A percentile compares a stretch with the other conserved stretches of the same genome.
These are phyloP conservation scores for Xiphophorus hellerii DNA, from an alignment of 2,113 vertebrate species.

Conservation along the genomic window DNA sequence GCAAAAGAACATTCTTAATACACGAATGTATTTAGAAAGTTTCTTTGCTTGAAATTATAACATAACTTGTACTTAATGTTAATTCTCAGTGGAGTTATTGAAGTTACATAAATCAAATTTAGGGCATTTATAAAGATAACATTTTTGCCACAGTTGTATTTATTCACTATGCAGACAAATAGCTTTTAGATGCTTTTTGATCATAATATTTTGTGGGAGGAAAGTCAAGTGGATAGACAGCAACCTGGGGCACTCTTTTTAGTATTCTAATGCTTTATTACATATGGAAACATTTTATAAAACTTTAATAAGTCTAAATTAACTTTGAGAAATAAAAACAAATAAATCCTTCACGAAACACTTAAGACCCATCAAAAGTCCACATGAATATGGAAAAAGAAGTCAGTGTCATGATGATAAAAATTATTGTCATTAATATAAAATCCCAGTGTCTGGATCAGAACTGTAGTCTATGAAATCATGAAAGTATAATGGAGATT, in stretches of 20 bases:
- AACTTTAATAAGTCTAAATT: slow-evolving; percentile 17
- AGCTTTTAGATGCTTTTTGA: slow-evolving; percentile 2
- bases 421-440: slow-evolving; percentile 14
- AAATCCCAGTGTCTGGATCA: neutral
- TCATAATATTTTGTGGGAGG: slow-evolving; percentile 12
- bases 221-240: neutral
- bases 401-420: slow-evolving; percentile 15
- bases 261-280: neutral
- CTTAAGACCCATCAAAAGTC: neutral
- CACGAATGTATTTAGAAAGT: neutral
- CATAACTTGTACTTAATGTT: neutral
- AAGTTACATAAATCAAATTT: slow-evolving; percentile 12
- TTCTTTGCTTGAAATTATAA: neutral
- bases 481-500: slow-evolving; percentile 17
- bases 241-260: neutral
- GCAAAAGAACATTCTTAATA: neutral
- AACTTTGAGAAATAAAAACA: neutral
- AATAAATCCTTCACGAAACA: neutral
- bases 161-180: slow-evolving; percentile 4
- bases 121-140: slow-evolving; percentile 13
- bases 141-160: neutral
- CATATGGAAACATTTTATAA: neutral
- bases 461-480: slow-evolving; percentile 17
- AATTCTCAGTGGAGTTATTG: neutral
- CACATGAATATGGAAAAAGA: neutral